phyloP scores from a whole-genome alignment of 2,888 invertebrate species.

The Unio delphinus region DNA sequence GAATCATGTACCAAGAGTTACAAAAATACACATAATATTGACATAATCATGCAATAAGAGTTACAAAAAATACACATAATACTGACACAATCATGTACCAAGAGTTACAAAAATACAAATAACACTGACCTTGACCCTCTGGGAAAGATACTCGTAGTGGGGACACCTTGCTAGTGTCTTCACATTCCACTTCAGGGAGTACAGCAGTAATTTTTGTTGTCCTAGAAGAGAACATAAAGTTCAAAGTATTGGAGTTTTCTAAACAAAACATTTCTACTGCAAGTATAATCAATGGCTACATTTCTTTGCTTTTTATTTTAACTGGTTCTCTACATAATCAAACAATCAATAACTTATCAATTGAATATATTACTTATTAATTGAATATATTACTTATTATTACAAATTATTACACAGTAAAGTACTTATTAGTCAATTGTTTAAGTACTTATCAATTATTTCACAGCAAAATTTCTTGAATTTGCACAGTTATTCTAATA shows the following conservation, averaged over 20 bases:
- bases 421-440: too few species aligned
- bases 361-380: too few species aligned
- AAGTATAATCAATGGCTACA: neutral
- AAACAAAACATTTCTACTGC: neutral
- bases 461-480: too few species aligned
- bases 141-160: constrained; percentile 65
- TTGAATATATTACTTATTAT: too few species aligned
- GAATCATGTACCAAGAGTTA: neutral
- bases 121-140: constrained; percentile 55
- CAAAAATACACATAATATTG: neutral
- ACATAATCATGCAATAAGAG: too few species aligned
- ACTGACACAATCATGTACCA: neutral
- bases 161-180: constrained; percentile 62
- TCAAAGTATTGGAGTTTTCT: neutral
- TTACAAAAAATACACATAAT: neutral
- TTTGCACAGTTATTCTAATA: too few species aligned
- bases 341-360: too few species aligned
- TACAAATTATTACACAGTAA: too few species aligned
- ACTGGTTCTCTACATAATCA: too few species aligned
- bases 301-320: too few species aligned
- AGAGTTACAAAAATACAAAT: neutral
- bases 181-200: constrained; percentile 64
- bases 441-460: too few species aligned
- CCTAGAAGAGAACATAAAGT: constrained; percentile 32
- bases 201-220: constrained; percentile 48